Percentiles rank a stretch among this genome's conserved stretches.
Evolutionary conservation across 2,888 invertebrate genomes (phyloP).

Genomic region (Desoria tigrina): DNA sequence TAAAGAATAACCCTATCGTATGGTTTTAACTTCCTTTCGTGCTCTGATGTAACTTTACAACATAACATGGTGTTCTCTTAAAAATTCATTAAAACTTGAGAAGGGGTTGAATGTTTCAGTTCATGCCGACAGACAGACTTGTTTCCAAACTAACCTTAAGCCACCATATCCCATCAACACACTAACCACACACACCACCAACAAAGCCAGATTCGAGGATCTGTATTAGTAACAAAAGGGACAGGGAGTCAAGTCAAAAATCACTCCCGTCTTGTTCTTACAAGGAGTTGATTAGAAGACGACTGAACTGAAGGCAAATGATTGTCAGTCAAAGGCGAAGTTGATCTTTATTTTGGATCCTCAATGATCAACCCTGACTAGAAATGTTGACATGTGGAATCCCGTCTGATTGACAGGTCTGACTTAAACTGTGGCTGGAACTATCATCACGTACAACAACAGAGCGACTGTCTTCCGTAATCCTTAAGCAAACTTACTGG

Average conservation of each 20-base stretch:
- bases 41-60: background rate
- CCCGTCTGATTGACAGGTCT: background rate
- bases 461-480: too few species aligned
- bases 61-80: background rate
- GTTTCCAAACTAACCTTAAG: background rate
- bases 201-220: background rate
- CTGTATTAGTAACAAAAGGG: background rate
- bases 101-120: background rate
- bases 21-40: background rate
- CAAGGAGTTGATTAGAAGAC: background rate
- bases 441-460: slow-evolving; percentile 1
- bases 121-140: background rate
- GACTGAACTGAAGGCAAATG: background rate
- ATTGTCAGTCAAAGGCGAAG: slow-evolving; percentile 3
- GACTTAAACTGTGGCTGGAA: background rate
- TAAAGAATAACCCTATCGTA: background rate
- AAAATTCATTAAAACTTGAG: background rate
- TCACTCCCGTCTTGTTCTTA: background rate
- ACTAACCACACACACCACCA: background rate
- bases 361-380: too few species aligned
- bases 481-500: too few species aligned
- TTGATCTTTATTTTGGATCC: background rate
- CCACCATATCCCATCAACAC: background rate
- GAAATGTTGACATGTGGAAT: background rate
- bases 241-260: background rate